These are phyloP conservation scores for Pomatostomus ruficeps DNA, from an alignment of 2,113 vertebrate species.

Conservation along the genomic window DNA sequence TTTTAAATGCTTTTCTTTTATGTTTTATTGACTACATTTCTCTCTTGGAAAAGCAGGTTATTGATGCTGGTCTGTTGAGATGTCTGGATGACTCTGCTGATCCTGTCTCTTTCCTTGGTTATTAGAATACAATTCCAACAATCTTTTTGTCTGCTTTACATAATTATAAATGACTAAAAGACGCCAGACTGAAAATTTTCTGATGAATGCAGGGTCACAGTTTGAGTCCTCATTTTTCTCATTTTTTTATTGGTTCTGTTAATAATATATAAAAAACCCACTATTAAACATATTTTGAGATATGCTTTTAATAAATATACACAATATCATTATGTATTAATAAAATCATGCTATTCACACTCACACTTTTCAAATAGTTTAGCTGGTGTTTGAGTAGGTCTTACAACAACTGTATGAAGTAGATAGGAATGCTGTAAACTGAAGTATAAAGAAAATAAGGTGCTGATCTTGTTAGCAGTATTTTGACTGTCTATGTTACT, in stretches of 20 bases:
- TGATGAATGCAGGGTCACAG: not conserved
- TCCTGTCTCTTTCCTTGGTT: not conserved
- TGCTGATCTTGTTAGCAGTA: not conserved
- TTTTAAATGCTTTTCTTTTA: not conserved
- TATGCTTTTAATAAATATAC: not conserved
- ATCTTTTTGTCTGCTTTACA: not conserved
- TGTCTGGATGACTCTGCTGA: not conserved
- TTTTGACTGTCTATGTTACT: not conserved
- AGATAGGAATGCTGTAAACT: not conserved
- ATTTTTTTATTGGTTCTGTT: not conserved
- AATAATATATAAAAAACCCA: not conserved
- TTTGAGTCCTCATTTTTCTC: not conserved
- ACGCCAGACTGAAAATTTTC: not conserved
- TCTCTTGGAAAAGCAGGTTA: not conserved
- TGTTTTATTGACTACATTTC: not conserved
- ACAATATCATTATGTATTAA: not conserved
- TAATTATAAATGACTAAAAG: not conserved
- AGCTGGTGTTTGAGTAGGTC: not conserved
- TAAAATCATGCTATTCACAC: not conserved
- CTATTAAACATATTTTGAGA: not conserved
- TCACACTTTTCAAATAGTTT: not conserved
- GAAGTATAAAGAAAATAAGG: not conserved
- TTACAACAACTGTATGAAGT: not conserved
- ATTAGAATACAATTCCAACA: not conserved
- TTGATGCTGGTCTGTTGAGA: not conserved